These are phyloP conservation scores for Elachura formosa DNA, from an alignment of 2,113 vertebrate species.

Conservation along the genomic window DNA sequence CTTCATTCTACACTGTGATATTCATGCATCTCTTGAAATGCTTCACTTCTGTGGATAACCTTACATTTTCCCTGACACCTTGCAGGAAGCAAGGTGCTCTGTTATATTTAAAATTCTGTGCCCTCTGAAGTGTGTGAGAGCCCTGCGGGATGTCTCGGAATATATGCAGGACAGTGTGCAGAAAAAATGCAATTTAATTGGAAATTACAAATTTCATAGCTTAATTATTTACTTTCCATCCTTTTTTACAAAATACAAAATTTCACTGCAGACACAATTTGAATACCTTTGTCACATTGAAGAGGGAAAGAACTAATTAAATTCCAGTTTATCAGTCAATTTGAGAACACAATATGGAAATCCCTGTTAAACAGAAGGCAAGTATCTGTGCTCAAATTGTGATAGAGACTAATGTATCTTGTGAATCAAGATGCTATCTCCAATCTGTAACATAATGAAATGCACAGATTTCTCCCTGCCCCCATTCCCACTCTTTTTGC, in stretches of 20 bases:
- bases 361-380: background rate
- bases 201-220: background rate
- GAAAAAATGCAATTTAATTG: background rate
- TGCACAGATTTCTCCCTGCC: slow-evolving; percentile 7
- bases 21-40: background rate
- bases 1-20: background rate
- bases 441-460: slow-evolving; percentile 26
- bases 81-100: background rate
- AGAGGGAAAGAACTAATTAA: slow-evolving; percentile 17
- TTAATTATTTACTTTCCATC: background rate
- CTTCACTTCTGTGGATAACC: background rate
- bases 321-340: background rate
- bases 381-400: background rate
- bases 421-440: slow-evolving; percentile 36
- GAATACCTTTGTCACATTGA: background rate
- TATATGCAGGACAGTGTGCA: background rate
- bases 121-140: background rate
- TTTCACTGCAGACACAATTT: background rate
- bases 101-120: background rate
- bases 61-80: background rate
- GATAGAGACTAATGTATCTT: background rate
- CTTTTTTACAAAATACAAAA: background rate
- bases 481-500: background rate
- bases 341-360: slow-evolving; percentile 26
- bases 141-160: background rate